Evolutionary conservation across 1,140 invertebrate species (phyloP).

Genomic region (Aphelinus certus): DNA sequence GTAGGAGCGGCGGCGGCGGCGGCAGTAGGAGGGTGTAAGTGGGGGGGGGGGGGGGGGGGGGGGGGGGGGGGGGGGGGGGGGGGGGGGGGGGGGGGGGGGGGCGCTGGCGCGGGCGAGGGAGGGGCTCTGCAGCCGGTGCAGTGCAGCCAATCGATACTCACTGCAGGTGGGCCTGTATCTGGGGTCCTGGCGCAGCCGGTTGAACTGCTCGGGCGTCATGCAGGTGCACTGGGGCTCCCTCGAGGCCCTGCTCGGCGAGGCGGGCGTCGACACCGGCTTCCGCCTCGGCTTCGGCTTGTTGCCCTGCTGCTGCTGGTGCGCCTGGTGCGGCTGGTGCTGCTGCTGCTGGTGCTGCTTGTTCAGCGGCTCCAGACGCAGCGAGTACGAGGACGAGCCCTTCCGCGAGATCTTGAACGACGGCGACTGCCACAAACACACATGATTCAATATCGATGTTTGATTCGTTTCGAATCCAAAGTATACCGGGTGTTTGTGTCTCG

Average conservation of each 20-base stretch:
- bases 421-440: constrained; percentile 76
- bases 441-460: no score
- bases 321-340: background rate
- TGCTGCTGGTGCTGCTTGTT: constrained; percentile 71
- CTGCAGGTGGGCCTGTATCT: constrained; percentile 75
- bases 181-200: constrained; percentile 83
- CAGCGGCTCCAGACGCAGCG: constrained; percentile 89
- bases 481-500: no score
- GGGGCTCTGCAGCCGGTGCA: no score
- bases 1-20: background rate
- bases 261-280: constrained; percentile 92
- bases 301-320: background rate
- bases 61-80: background rate
- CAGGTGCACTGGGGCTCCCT: constrained; percentile 93
- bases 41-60: background rate
- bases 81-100: background rate
- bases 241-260: constrained; percentile 84
- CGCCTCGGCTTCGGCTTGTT: constrained; percentile 79
- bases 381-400: constrained; percentile 96
- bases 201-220: constrained; percentile 93
- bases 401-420: constrained; percentile 92
- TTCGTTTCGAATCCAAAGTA: no score
- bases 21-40: background rate
- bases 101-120: no score
- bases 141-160: constrained; percentile 40